Evolutionary conservation across 2,113 vertebrate species (phyloP), one percentile per base, ranked within the genome.

Genomic region (Corynorhinus townsendii): DNA sequence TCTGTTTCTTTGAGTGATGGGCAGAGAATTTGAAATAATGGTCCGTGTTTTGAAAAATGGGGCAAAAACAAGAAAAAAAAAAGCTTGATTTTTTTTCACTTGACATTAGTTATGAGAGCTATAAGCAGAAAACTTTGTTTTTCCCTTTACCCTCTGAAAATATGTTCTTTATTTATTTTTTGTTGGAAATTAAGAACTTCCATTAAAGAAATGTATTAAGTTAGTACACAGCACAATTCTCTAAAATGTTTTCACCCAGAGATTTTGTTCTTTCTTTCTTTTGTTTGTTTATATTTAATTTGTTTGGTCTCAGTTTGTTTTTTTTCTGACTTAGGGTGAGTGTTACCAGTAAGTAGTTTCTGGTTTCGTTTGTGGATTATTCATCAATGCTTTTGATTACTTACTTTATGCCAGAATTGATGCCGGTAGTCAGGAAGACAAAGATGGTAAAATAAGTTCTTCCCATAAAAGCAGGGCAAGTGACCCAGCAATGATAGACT

Each of bases 21-120:
- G 89, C 84, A 94, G 77, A 59, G 33, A 94, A 85, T 96, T 90
- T 95, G 92, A 97, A 97, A 92, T 96, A 97, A 97, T 95, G 11
- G 40, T 85, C 43, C 35, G 35, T 72, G 76, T 89, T 95, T 95
- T 88, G 38, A 95, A 86, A 96, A 96, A 95, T 86, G 75, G 56
- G 52, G 30, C 24, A 66, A 94, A 96, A 91, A 72, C 11, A 80
- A 96, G 73, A 85, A 92, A 73, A 93, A 96, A 85, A 93, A 96
- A 86, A 54, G 62, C 38, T 79, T 33, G 28, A 54, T 82, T 94
- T 64, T 77, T 72, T 38, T 54, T 56, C 35, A 40, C 20, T 77
- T 30, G 47, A 73, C 22, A 56, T 86, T 86, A 91, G 30, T 26
- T 76, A 12, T 45, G 28, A 43, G 8, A 83, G 38, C 26, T 84